Evolutionary conservation across 2,797 vertebrate genomes (phyloP), one percentile per base, ranked within the genome.

Genomic region (Pseudopleuronectes americanus): DNA sequence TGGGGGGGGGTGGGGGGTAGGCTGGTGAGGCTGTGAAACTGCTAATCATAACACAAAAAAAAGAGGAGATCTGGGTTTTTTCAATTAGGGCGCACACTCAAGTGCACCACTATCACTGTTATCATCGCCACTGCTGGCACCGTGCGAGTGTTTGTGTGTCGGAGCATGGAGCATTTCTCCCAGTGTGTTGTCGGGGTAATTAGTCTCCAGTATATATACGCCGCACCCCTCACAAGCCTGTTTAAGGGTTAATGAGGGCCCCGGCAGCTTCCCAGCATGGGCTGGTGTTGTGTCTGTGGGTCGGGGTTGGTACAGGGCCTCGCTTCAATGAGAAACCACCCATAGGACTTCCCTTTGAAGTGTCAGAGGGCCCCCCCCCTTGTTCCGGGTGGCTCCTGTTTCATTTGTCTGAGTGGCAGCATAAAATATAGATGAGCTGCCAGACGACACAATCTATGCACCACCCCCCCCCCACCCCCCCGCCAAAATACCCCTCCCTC

Each of bases 201-300:
- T 98, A 99, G 96, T 94, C 94, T 95, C 94, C 94, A 84, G 93
- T 95, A 45, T 95, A 45, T 45, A 45, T 45, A 96, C 94, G 91
- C 93, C 89, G 94, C 94, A 93, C 93, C 95, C 96, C 96, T 96
- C 94, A 94, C 96, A 95, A 94, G 96, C 95, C 97, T 99, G 96
- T 99, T 99, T 98, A 99, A 97, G 97, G 97, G 97, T 99, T 99
- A 99, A 99, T 98, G 97, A 99, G 97, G 97, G 96, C 97, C 96
- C 95, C 95, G 94, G 96, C 96, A 96, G 96, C 95, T 95, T 96
- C 96, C 94, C 97, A 95, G 96, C 96, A 95, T 90, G 90, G 81
- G 85, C 62, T 77, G 64, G 51, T 95, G 95, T 94, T 94, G 94
- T 83, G 83, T 86, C 84, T 88, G 87, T 86, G 86, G 86, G 84